These are phyloP conservation scores for Zalophus californianus DNA, from an alignment of 2,797 vertebrate genomes.

Conservation along the genomic window DNA sequence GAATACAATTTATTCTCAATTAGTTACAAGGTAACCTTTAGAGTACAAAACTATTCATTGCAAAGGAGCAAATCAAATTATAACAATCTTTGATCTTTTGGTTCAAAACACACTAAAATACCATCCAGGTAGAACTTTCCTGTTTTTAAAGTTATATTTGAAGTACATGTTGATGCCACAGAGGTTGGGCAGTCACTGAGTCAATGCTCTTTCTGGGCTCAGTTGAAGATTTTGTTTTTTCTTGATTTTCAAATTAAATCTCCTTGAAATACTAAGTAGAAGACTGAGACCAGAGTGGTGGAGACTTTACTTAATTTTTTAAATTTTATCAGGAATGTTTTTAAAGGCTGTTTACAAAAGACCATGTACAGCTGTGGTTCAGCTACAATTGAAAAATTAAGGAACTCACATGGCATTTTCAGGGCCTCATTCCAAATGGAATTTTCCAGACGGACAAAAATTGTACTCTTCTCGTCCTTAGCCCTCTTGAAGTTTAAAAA, in stretches of 20 bases:
- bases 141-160: neutral
- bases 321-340: constrained; percentile 3
- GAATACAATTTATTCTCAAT: constrained; percentile 31
- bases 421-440: neutral
- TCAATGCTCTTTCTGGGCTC: neutral
- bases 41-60: neutral
- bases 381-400: neutral
- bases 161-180: neutral
- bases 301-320: neutral
- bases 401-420: neutral
- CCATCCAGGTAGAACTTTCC: neutral
- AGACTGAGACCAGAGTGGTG: neutral
- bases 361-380: neutral
- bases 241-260: constrained; percentile 37
- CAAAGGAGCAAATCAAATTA: neutral
- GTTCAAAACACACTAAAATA: neutral
- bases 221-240: neutral
- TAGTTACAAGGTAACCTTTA: neutral
- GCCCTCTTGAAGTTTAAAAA: neutral
- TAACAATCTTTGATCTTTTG: neutral
- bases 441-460: constrained; percentile 60
- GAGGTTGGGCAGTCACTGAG: neutral
- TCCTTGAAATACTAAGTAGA: neutral
- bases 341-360: constrained; percentile 1
- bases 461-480: neutral